Conservation (phyloP, 2,797 vertebrate species). For the Mionectes olivaceus region DNA sequence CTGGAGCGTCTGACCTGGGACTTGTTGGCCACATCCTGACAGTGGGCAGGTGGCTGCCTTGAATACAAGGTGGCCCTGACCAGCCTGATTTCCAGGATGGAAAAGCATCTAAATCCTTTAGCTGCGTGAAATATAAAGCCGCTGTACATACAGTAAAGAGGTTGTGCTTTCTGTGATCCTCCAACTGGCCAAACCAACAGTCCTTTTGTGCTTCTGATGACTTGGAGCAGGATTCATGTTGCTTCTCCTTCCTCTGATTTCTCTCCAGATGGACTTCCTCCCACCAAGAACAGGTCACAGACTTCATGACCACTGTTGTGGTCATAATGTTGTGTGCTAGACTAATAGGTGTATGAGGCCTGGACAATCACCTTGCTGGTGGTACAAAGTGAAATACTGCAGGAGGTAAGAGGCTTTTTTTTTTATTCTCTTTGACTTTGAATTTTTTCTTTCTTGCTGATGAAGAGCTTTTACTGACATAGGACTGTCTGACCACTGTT, state of each 20-base stretch:
- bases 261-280: not conserved
- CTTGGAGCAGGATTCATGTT: not conserved
- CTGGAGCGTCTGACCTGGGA: too few species aligned
- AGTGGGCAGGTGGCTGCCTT: not conserved
- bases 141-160: not conserved
- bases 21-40: not conserved
- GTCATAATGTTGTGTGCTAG: not conserved
- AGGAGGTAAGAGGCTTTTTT: fast-evolving
- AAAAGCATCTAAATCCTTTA: not conserved
- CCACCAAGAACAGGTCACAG: not conserved
- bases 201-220: not conserved
- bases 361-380: not conserved
- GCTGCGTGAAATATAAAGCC: not conserved
- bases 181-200: not conserved
- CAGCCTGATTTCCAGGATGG: not conserved
- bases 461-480: not conserved
- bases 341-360: not conserved
- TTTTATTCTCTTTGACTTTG: not conserved
- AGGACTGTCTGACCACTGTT: not conserved
- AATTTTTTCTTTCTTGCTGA: not conserved
- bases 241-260: not conserved
- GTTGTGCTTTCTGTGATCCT: not conserved
- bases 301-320: fast-evolving
- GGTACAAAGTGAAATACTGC: not conserved
- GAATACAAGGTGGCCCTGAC: not conserved